Conservation (phyloP, 2,888 invertebrate species). For the Exephanes ischioxanthus region DNA sequence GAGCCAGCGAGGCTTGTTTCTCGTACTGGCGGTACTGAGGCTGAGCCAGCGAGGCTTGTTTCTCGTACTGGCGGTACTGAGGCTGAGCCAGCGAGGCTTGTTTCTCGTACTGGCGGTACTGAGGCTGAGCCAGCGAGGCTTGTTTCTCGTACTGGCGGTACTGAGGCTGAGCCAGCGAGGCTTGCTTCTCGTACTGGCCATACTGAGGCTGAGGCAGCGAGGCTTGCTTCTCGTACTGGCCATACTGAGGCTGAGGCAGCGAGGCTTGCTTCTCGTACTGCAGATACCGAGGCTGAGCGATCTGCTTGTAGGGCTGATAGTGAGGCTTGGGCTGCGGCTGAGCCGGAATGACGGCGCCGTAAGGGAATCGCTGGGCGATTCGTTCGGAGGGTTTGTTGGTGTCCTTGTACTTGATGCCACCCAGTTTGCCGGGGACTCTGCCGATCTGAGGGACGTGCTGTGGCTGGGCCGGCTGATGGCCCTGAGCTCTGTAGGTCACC, state of each 20-base stretch:
- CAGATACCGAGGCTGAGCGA: conserved; percentile 30
- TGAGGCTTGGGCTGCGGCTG: conserved; percentile 29
- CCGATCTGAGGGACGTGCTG: conserved; percentile 19
- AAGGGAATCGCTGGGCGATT: conserved; percentile 28
- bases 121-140: conserved; percentile 41
- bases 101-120: conserved; percentile 30
- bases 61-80: conserved; percentile 28
- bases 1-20: conserved; percentile 29
- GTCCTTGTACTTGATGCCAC: conserved; percentile 76
- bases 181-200: conserved; percentile 15
- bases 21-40: conserved; percentile 37
- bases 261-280: conserved; percentile 15
- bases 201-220: conserved; percentile 49
- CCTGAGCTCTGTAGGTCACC: conserved; percentile 40
- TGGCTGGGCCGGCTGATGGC: conserved; percentile 25
- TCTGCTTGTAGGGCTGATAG: conserved; percentile 31
- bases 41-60: conserved; percentile 28
- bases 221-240: conserved; percentile 25
- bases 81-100: conserved; percentile 32
- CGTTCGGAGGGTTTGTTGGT: conserved; percentile 58
- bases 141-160: conserved; percentile 20
- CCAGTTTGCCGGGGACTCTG: conserved; percentile 56
- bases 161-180: conserved; percentile 41
- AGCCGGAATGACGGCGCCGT: conserved; percentile 32
- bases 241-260: conserved; percentile 42